A percentile compares a stretch with the other conserved stretches of the same genome.
Conservation (phyloP, 1,140 invertebrate species). For the Drosophila malerkotliana region DNA sequence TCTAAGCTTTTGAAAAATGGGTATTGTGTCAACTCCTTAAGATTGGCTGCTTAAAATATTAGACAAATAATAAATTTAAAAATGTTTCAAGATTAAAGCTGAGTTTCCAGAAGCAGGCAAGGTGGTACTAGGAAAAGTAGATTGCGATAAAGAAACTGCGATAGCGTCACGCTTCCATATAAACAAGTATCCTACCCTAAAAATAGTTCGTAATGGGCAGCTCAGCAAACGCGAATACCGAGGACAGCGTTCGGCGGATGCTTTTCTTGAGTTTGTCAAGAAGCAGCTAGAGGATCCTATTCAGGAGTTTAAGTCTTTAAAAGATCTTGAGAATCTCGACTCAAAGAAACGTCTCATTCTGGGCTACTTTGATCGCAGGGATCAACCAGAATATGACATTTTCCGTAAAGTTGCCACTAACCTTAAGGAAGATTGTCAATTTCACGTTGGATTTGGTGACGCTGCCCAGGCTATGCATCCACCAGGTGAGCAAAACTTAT, state of each 20-base stretch:
- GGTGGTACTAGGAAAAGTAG: conserved; percentile 97
- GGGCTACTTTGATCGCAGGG: conserved; percentile 95
- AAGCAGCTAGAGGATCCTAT: conserved; percentile 97
- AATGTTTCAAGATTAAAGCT: conserved; percentile 83
- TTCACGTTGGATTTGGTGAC: conserved; percentile 96
- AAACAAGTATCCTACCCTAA: conserved; percentile 99
- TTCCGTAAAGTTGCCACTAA: conserved; percentile 93
- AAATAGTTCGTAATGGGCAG: conserved; percentile 97
- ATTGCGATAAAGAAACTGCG: conserved; percentile 95
- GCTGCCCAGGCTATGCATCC: conserved; percentile 92
- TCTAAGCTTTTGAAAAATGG: background rate
- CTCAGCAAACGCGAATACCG: conserved; percentile 97
- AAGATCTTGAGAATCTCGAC: conserved; percentile 91
- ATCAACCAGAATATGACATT: conserved; percentile 91
- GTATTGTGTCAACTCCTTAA: no score
- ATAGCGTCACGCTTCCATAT: conserved; percentile 97
- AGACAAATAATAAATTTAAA: background rate
- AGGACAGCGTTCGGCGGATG: conserved; percentile 89
- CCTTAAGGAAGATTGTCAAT: conserved; percentile 98
- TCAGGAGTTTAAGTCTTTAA: conserved; percentile 89
- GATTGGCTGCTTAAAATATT: background rate
- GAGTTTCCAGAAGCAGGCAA: conserved; percentile 92
- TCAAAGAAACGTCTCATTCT: conserved; percentile 96
- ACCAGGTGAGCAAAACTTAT: conserved; percentile 84
- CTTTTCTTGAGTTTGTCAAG: conserved; percentile 93